Evolutionary conservation across 1,140 invertebrate species (phyloP), one percentile per base, ranked within the genome.

Genomic region (Reticulitermes speratus): DNA sequence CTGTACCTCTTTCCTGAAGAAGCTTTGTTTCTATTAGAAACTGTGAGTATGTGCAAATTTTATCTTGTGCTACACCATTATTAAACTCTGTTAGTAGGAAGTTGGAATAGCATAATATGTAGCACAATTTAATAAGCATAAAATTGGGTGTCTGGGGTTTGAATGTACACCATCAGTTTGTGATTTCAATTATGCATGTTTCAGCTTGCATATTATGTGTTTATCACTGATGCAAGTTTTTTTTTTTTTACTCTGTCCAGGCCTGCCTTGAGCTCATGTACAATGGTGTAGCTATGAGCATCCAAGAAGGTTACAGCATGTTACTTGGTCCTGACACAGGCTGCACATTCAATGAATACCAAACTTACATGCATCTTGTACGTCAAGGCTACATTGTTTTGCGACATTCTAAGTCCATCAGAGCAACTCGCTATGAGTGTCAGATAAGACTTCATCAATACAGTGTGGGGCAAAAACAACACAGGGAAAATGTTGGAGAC

Each of bases 21-120:
- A 88, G 88, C 89, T 83, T 87, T 91, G 75, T 90, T 89, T 87
- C 86, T 91, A 59, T 38, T 91, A 81, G 90, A 91, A 89, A 89
- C 87, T 0, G 90, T 90, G 88, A 88, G 87, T 89, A 45, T 48
- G 8, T 83, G 65, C n/a, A 75, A n/a, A 75, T 75, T 65, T 75
- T 2, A 12, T 48, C 48, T 48, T 48, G 48, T 48, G 48, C 48
- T 48, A 9, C 48, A 48, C 11, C 3, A 7, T 38, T 38, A 38
- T 38, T 38, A 38, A 38, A 38, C 38, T 38, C 38, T n/a, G n/a
- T n/a, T n/a, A n/a, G n/a, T n/a, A n/a, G n/a, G n/a, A n/a, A n/a
- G n/a, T n/a, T n/a, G n/a, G n/a, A n/a, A n/a, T n/a, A 38, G 2
- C 38, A 38, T 38, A 38, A 5, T 38, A 38, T 38, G 38, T 38